Evolutionary conservation across 2,113 vertebrate genomes (phyloP).

Genomic region (Pogona vitticeps): DNA sequence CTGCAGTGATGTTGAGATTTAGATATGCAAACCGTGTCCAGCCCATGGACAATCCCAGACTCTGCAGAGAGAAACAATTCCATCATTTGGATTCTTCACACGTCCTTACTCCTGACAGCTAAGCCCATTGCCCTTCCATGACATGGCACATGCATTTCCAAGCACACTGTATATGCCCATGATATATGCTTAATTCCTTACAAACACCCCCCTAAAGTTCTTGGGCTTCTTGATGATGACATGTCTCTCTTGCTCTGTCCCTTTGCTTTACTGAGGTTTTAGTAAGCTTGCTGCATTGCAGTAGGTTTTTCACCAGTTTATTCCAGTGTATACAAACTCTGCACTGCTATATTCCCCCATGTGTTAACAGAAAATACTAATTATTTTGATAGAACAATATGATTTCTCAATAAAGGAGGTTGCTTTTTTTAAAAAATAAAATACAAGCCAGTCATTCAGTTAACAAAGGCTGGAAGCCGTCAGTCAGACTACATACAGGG

Average conservation of each 20-base stretch:
- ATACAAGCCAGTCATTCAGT: not conserved
- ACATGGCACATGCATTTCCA: not conserved
- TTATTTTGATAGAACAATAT: slow-evolving; percentile 27
- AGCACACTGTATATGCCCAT: not conserved
- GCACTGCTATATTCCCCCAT: slow-evolving; percentile 11
- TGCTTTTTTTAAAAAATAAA: too few species aligned
- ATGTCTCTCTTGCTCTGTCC: not conserved
- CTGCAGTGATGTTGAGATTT: too few species aligned
- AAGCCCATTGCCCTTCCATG: not conserved
- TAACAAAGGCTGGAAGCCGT: slow-evolving; percentile 43
- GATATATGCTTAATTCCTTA: slow-evolving; percentile 26
- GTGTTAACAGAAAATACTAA: slow-evolving; percentile 35
- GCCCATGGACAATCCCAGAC: not conserved
- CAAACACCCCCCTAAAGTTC: not conserved
- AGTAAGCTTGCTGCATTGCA: slow-evolving; percentile 57
- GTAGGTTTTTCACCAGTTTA: slow-evolving; percentile 13
- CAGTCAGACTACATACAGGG: slow-evolving; percentile 41
- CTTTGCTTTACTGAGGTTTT: slow-evolving; percentile 22
- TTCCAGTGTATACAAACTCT: not conserved
- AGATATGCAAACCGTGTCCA: not conserved
- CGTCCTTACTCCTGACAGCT: not conserved
- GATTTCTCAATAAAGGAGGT: slow-evolving; percentile 23
- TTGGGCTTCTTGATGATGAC: slow-evolving; percentile 27
- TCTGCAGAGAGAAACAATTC: not conserved
- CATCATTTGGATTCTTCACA: not conserved